These are phyloP conservation scores for Acinonyx jubatus DNA, from an alignment of 2,113 vertebrate genomes.

Conservation along the genomic window DNA sequence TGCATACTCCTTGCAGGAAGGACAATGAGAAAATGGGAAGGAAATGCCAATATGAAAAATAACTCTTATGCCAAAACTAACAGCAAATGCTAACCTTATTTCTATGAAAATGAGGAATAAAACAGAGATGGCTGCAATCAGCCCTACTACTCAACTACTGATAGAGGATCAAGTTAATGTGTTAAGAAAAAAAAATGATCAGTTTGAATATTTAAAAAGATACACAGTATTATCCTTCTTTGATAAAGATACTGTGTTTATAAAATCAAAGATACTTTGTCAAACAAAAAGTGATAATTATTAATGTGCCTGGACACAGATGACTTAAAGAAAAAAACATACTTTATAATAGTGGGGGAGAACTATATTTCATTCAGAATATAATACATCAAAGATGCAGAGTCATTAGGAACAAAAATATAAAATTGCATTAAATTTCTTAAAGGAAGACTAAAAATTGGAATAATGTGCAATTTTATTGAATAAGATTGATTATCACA, in stretches of 20 bases:
- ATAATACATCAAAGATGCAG: neutral
- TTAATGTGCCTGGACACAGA: neutral
- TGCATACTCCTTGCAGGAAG: neutral
- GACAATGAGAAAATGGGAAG: neutral
- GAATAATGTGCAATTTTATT: neutral
- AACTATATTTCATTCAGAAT: neutral
- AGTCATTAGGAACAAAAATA: neutral
- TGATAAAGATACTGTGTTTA: neutral
- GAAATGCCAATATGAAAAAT: neutral
- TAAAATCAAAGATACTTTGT: neutral
- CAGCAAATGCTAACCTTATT: neutral
- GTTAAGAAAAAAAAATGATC: neutral
- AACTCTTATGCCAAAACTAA: neutral
- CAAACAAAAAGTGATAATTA: neutral
- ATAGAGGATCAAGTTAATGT: neutral
- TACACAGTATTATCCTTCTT: neutral
- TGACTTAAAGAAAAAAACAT: neutral
- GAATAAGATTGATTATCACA: neutral
- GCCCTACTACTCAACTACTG: neutral
- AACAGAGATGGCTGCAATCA: neutral
- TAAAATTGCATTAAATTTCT: neutral
- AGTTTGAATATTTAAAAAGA: neutral
- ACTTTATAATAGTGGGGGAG: neutral
- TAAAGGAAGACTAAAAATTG: neutral
- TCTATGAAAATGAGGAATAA: neutral